A percentile compares a stretch with the other conserved stretches of the same genome.
phyloP scores from a whole-genome alignment of 1,140 invertebrate species.

The Tribolium castaneum region DNA sequence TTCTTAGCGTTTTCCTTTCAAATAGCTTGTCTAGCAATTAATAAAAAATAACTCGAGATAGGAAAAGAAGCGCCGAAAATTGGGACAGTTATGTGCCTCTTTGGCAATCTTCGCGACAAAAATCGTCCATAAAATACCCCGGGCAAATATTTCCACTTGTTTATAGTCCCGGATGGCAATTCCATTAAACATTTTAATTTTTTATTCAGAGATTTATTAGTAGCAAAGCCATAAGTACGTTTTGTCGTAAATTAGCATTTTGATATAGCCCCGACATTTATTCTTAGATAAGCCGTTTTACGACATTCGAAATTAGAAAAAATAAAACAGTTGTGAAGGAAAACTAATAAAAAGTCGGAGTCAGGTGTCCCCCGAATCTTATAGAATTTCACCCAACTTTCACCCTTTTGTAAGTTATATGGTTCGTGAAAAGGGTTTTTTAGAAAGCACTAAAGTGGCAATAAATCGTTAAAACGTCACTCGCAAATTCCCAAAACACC shows the following conservation, averaged over 20 bases:
- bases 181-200: background rate
- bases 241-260: background rate
- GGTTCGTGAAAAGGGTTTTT: constrained; percentile 28
- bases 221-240: background rate
- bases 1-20: background rate
- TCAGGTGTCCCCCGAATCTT: background rate
- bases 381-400: constrained; percentile 13
- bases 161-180: background rate
- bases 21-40: background rate
- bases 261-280: background rate
- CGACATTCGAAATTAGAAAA: constrained; percentile 11
- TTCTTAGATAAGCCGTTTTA: background rate
- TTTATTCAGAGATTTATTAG: background rate
- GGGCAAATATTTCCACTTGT: background rate
- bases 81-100: background rate
- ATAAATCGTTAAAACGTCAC: constrained; percentile 3
- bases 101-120: background rate
- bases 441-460: background rate
- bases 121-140: background rate
- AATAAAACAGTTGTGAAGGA: constrained; percentile 1
- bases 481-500: background rate
- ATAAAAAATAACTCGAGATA: no score
- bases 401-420: constrained; percentile 11
- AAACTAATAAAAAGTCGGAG: constrained; percentile 1
- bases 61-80: background rate